Evolutionary conservation across 2,113 vertebrate genomes (phyloP).

Genomic region (Rhadina sibilatrix): DNA sequence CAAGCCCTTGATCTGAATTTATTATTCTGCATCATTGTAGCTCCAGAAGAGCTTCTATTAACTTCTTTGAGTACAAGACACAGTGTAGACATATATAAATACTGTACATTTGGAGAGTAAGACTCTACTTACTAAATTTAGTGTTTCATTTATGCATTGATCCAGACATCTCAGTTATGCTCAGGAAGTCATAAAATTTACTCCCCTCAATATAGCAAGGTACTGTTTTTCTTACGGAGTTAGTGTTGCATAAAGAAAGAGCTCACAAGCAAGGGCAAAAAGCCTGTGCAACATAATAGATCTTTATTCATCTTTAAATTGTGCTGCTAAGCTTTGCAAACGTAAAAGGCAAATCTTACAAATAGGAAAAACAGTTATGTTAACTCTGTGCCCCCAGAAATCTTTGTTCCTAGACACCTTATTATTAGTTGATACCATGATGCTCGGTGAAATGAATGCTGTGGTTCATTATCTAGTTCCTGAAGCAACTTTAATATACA

Average conservation of each 20-base stretch:
- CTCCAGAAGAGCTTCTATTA: not conserved
- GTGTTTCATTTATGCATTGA: not conserved
- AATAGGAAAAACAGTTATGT: not conserved
- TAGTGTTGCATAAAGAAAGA: not conserved
- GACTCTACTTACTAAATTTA: not conserved
- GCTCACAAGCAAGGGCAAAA: not conserved
- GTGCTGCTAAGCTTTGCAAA: not conserved
- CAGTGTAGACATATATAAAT: not conserved
- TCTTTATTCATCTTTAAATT: not conserved
- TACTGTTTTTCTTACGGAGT: not conserved
- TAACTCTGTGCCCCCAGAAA: not conserved
- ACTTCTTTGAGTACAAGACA: not conserved
- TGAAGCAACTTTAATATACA: not conserved
- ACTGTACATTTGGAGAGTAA: not conserved
- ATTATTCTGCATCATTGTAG: not conserved
- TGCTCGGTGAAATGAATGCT: not conserved
- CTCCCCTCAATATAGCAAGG: not conserved
- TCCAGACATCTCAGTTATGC: not conserved
- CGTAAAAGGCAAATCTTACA: not conserved
- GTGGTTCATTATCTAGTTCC: not conserved
- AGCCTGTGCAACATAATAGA: not conserved
- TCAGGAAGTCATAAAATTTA: not conserved
- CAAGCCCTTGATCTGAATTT: not conserved
- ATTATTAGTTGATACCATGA: not conserved
- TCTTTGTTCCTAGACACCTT: not conserved